Evolutionary conservation across 1,140 invertebrate genomes (phyloP).

Genomic region (Lasioglossum albipes): DNA sequence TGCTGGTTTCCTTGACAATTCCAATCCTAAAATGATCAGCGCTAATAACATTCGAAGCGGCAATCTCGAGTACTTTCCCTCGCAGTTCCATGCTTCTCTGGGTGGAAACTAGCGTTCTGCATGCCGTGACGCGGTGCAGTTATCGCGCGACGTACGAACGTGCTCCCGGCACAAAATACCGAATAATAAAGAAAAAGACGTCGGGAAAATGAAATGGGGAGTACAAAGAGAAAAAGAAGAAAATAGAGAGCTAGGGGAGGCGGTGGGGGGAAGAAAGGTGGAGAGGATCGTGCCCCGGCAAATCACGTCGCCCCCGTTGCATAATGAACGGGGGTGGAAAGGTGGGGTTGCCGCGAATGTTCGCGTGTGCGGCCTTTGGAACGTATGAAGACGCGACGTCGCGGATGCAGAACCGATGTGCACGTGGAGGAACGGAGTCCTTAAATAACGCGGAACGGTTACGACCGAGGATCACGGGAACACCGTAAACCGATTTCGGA

Average conservation of each 20-base stretch:
- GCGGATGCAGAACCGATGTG: neutral
- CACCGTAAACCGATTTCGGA: neutral
- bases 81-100: no score
- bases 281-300: neutral
- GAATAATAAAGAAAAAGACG: slow-evolving; percentile 68
- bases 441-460: neutral
- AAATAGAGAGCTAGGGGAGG: no score
- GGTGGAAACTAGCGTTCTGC: slow-evolving; percentile 51
- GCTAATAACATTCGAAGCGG: no score
- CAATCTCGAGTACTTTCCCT: no score
- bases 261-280: neutral
- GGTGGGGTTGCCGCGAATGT: no score
- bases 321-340: neutral
- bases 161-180: slow-evolving; percentile 73
- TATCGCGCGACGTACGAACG: slow-evolving; percentile 67
- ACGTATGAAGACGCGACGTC: slow-evolving; percentile 12
- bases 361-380: neutral
- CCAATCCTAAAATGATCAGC: no score
- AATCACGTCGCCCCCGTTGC: slow-evolving; percentile 6
- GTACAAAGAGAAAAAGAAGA: neutral
- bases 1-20: no score
- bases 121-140: slow-evolving; percentile 65
- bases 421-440: neutral
- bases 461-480: neutral
- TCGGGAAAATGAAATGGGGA: neutral